phyloP scores from a whole-genome alignment of 2,113 vertebrate genomes.

The Cavia porcellus region DNA sequence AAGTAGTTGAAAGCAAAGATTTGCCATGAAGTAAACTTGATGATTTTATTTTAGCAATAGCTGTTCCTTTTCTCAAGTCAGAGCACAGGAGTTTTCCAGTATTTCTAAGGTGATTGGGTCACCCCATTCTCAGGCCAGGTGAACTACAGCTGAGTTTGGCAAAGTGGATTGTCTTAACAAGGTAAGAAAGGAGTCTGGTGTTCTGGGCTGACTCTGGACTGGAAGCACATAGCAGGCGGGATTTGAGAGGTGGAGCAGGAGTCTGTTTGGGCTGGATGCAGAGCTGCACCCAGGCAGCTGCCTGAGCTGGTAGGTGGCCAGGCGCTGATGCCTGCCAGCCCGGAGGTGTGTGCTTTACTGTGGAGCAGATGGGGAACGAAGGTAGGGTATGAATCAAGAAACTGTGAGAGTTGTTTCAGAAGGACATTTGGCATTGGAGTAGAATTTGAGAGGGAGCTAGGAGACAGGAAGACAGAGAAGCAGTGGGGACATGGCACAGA shows the following conservation, averaged over 20 bases:
- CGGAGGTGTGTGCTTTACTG: neutral
- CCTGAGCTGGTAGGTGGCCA: neutral
- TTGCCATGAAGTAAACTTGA: neutral
- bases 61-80: neutral
- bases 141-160: neutral
- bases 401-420: neutral
- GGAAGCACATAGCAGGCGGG: too few relatives aligned
- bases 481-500: neutral
- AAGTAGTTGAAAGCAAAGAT: neutral
- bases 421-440: neutral
- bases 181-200: neutral
- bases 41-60: neutral
- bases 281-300: rapidly evolving
- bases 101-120: neutral
- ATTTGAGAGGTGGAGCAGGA: rapidly evolving
- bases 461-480: neutral
- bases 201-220: neutral
- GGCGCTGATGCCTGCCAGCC: neutral
- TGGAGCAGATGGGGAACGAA: neutral
- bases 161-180: neutral
- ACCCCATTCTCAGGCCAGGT: neutral
- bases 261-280: rapidly evolving
- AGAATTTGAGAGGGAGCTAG: neutral
- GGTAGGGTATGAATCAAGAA: neutral
- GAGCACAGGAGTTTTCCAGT: neutral